A percentile compares a stretch with the other conserved stretches of the same genome.
Evolutionary conservation across 2,113 vertebrate species (phyloP).

Genomic region (Myrmophylax atrothorax): DNA sequence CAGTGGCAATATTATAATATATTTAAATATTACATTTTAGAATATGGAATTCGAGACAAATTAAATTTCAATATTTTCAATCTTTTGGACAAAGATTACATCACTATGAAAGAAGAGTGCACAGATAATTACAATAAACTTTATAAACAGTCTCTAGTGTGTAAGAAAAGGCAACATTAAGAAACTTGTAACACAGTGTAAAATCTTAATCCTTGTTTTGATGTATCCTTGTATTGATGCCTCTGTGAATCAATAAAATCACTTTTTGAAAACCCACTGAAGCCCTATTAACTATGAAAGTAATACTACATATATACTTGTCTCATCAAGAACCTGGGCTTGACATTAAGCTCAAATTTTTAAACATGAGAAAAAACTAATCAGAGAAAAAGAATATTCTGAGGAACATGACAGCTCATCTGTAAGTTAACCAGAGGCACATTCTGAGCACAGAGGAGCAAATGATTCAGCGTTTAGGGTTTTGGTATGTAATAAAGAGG

Average conservation of each 20-base stretch:
- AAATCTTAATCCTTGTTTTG: conserved; percentile 6
- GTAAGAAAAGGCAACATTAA: conserved; percentile 21
- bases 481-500: background rate
- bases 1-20: background rate
- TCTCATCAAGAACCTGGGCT: background rate
- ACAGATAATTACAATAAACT: background rate
- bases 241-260: background rate
- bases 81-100: background rate
- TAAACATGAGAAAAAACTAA: background rate
- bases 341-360: background rate
- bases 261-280: background rate
- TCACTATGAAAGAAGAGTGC: background rate
- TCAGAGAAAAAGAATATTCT: background rate
- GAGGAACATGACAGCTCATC: background rate
- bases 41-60: background rate
- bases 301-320: background rate
- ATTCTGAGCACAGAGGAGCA: background rate
- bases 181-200: background rate
- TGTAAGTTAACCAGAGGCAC: background rate
- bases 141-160: background rate
- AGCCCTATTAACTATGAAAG: background rate
- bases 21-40: background rate
- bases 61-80: background rate
- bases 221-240: background rate
- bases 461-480: background rate